Conservation (phyloP, 2,888 invertebrate genomes). For the Hermodice carunculata region DNA sequence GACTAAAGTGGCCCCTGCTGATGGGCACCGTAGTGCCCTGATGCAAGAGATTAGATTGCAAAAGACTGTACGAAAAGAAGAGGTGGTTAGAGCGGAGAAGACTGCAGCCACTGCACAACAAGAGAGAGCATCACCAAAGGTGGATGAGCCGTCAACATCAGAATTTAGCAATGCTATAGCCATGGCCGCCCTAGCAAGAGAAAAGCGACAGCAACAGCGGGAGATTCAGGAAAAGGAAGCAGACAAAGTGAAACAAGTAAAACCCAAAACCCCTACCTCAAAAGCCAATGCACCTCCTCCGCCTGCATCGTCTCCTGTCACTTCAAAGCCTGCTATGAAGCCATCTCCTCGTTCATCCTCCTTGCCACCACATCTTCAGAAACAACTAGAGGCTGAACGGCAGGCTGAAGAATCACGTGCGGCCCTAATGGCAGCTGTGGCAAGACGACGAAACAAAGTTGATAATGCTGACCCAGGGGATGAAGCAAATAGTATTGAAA, state of each 20-base stretch:
- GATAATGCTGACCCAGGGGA: constrained; percentile 48
- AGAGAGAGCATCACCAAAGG: no score
- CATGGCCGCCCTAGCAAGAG: constrained; percentile 23
- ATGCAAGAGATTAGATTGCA: no score
- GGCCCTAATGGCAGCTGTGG: constrained; percentile 64
- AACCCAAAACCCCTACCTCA: background rate
- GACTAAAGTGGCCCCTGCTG: background rate
- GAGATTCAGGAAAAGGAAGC: background rate
- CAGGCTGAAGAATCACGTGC: constrained; percentile 46
- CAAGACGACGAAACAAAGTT: constrained; percentile 55
- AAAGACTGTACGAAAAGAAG: no score
- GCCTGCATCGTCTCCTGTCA: constrained; percentile 10
- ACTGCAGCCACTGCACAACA: no score
- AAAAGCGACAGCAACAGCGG: background rate
- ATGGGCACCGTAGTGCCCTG: no score
- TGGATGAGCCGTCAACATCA: constrained; percentile 4
- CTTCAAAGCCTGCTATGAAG: constrained; percentile 10
- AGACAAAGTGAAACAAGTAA: background rate
- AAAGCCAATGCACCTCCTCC: background rate
- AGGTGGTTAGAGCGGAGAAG: no score
- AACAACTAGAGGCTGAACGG: constrained; percentile 27
- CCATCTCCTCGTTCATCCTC: constrained; percentile 6
- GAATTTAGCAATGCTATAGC: constrained; percentile 26
- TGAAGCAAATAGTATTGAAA: constrained; percentile 60
- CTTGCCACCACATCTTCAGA: constrained; percentile 24